Percentiles rank a stretch among this genome's conserved stretches.
phyloP scores from a whole-genome alignment of 1,140 invertebrate species.

The Ridgeia piscesae region DNA sequence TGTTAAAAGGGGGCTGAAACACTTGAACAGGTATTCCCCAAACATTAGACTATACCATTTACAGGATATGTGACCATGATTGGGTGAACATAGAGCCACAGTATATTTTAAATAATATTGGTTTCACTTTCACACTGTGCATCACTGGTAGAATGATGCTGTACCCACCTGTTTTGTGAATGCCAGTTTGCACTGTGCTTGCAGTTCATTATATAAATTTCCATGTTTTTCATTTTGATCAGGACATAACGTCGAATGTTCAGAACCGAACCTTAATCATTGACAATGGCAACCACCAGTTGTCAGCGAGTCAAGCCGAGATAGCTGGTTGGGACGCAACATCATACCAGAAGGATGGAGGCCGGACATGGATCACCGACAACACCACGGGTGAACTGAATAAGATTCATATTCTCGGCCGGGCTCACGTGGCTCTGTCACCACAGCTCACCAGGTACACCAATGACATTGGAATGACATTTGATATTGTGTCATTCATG shows the following conservation, averaged over 20 bases:
- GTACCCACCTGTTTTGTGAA: neutral
- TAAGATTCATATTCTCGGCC: slow-evolving; percentile 33
- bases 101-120: neutral
- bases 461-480: neutral
- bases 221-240: neutral
- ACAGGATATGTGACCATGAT: too few species aligned
- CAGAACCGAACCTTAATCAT: slow-evolving; percentile 42
- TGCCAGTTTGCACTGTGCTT: neutral
- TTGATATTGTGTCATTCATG: neutral
- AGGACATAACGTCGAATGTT: slow-evolving; percentile 29
- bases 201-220: neutral
- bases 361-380: slow-evolving; percentile 36
- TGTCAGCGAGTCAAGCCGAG: neutral
- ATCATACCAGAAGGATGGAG: slow-evolving; percentile 28
- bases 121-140: neutral
- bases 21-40: too few species aligned
- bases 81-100: too few species aligned
- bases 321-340: neutral
- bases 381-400: slow-evolving; percentile 32
- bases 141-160: neutral
- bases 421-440: slow-evolving; percentile 38
- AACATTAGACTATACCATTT: too few species aligned
- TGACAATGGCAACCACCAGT: slow-evolving; percentile 35
- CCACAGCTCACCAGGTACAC: slow-evolving; percentile 28
- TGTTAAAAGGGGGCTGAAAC: neutral